Base-by-base conservation (phyloP, 2,888 invertebrate species). In the Coleophora deauratella region DNA sequence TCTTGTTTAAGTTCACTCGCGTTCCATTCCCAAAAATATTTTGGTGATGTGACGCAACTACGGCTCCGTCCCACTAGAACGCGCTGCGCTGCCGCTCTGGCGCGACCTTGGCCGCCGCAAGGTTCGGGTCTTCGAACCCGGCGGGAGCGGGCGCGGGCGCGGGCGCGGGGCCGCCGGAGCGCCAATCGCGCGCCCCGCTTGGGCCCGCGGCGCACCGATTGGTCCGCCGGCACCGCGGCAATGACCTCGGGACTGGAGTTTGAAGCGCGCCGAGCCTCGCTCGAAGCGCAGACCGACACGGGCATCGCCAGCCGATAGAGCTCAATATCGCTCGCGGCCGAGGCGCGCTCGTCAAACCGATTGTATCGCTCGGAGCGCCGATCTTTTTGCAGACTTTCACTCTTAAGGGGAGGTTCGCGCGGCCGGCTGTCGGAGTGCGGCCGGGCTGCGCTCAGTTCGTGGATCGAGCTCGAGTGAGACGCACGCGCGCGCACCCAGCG, bases 191-290 rank as follows among this genome's bases (percentile, higher is more conserved):
- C 63, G 71, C 72, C 71, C 71, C 73, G 75, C 71, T 54, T 71
- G 73, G 65, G 73, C 67, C 70, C 69, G 81, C 87, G 79, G 76
- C 76, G 71, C 66, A 62, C 65, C 68, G 65, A 87, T 87, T 88
- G 84, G 87, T 74, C 69, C 72, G 58, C 53, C 57, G 66, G 55
- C 74, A 76, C 85, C 88, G 91, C 91, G 91, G 91, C 91, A 91
- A 91, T 92, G 91, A 92, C 92, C 92, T 92, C 91, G 91, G 90
- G 88, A 90, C 90, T 90, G 89, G 90, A 89, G 88, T 90, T 91
- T 90, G 90, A 89, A 91, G 90, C 90, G 88, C 90, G 90, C 89
- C 89, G 91, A 91, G 91, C 90, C 88, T 90, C 82, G 73, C 76
- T 72, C 61, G 66, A 71, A 74, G 65, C 73, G 69, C 76, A 82